Evolutionary conservation across 2,113 vertebrate species (phyloP), one percentile per base, ranked within the genome.

Genomic region (Lepus europaeus): DNA sequence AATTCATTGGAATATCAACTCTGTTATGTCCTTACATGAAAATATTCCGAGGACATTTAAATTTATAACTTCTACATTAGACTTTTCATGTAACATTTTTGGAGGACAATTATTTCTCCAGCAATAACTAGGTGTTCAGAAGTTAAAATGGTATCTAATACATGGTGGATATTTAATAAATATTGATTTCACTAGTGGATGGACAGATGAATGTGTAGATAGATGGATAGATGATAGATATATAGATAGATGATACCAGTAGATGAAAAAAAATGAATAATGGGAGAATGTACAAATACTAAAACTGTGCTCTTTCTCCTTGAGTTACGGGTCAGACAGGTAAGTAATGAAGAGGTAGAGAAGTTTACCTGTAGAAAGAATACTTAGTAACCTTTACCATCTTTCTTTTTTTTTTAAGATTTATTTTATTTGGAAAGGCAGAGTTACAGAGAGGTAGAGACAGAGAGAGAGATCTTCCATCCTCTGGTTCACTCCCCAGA

Each of bases 51-150:
- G 14, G 31, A 53, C 33, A 70, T 77, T 63, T 81, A 45, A 77
- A 78, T 68, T 94, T 73, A 17, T 83, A 22, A 68, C 49, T 93
- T 83, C 22, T 89, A 82, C 19, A 69, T 72, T 59, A 25, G 14
- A 16, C 36, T 68, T 93, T 85, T 89, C 53, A 31, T 36, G 80
- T 80, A 91, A 22, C 92, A 80, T 9, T 86, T 89, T 86, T 39
- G 27, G 25, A 49, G 9, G 53, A 2, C n/a, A 81, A 85, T 69
- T 73, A 39, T 94, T 56, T 69, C 16, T n/a, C 68, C 61, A 85
- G 6, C 4, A 95, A 68, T 88, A 72, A 74, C 25, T 68, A 29
- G 16, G 64, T 66, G 36, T 92, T 78, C 4, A 76, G 27, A 61
- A 79, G 31, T 69, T 70, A 79, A 94, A 83, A 77, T 72, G 53